Conservation (phyloP, 2,113 vertebrate species). For the Rhea americana region DNA sequence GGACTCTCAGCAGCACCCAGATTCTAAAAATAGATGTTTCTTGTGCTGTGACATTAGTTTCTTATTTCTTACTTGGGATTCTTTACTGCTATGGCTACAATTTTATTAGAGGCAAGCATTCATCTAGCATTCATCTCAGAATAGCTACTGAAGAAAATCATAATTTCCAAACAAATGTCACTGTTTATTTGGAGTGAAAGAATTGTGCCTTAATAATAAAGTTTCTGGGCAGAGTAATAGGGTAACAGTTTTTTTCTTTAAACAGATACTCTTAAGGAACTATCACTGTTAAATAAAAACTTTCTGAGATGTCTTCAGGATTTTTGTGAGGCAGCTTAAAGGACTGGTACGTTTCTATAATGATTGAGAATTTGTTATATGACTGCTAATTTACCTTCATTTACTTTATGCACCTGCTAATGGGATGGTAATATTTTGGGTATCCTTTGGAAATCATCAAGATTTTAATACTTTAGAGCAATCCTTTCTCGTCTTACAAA, state of each 20-base stretch:
- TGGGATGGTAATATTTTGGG: background rate
- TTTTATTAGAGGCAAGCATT: background rate
- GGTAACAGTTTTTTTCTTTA: background rate
- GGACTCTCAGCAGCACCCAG: background rate
- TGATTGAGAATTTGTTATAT: background rate
- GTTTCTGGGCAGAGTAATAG: background rate
- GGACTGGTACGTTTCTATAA: background rate
- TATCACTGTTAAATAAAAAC: background rate
- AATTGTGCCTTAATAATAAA: background rate
- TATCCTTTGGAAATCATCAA: background rate
- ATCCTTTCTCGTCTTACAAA: background rate
- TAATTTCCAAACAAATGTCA: background rate
- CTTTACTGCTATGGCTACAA: background rate
- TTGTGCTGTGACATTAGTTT: background rate
- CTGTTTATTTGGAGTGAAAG: constrained; percentile 22
- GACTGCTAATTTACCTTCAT: background rate
- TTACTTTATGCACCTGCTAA: background rate
- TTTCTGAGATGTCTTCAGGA: background rate
- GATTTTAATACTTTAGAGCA: background rate
- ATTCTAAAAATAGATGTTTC: background rate
- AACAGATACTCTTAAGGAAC: background rate
- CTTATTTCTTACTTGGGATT: background rate
- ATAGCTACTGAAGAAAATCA: background rate
- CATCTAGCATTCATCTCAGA: background rate
- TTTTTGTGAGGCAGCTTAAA: background rate